Base-by-base conservation (phyloP, 1,140 invertebrate genomes). In the Trypoxylus dichotomus region DNA sequence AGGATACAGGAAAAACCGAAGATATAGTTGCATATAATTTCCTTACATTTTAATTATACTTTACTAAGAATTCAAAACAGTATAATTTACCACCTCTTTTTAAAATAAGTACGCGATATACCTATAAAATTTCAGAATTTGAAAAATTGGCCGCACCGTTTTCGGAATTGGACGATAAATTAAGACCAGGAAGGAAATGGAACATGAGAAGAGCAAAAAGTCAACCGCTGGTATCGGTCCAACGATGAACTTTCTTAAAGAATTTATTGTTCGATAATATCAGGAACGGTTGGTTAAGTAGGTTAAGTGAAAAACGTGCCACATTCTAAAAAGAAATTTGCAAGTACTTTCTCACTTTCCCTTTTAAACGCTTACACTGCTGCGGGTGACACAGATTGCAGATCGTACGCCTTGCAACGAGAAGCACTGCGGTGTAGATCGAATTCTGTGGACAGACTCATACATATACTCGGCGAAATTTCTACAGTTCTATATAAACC, bases 311-410 rank as follows among this genome's bases (percentile, higher is more conserved):
- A 68, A 68, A 68, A 68, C 60, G 60, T 68, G 60, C 60, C 24
- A 68, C 60, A 68, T 68, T 68, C 60, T 68, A 68, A 68, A 54
- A 68, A 68, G 60, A 68, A 68, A 68, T 68, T 68, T 68, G 60
- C 60, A 21, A 68, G 60, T 68, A 68, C 60, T 68, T 68, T 68
- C 60, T 68, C 60, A 68, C 60, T 68, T 68, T 68, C 60, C 60
- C 60, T 68, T 68, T 68, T 68, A 68, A 68, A 21, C 60, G 60
- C 60, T 68, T 68, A 68, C 21, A 68, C 60, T 27, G 60, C 27
- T 32, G 7, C 32, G 32, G 8, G 1, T 68, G 60, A 68, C 60
- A 68, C 60, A 68, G 60, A 25, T 68, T 21, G 27, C 24, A 68
- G 10, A 68, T 68, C 60, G 60, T 27, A 68, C 2, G 27, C 21